These are phyloP conservation scores for Phytoseiulus persimilis DNA, from an alignment of 2,888 invertebrate species.

Conservation along the genomic window DNA sequence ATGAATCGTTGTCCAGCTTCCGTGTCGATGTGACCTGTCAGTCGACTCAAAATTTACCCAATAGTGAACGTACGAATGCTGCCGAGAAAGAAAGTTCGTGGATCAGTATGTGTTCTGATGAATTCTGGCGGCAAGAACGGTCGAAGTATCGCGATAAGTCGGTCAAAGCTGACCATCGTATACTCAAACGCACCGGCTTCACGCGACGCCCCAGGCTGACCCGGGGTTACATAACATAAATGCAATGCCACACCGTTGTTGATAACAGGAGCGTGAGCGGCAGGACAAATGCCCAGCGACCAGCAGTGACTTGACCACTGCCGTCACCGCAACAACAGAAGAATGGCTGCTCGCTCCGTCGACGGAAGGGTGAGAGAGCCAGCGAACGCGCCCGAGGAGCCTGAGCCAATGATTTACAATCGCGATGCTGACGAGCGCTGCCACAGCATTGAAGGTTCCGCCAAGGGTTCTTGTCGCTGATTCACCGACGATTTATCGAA, in stretches of 20 bases:
- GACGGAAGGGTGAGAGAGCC: neutral
- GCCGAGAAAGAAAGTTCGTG: neutral
- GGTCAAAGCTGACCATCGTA: neutral
- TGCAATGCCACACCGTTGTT: neutral
- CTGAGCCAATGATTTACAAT: neutral
- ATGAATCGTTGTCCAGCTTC: too few relatives aligned
- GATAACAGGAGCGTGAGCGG: neutral
- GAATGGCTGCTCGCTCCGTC: neutral
- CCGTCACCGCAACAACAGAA: neutral
- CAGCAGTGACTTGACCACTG: neutral
- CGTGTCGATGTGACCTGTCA: too few relatives aligned
- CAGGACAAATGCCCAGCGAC: neutral
- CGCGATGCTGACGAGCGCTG: neutral
- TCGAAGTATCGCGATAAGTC: neutral
- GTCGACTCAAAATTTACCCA: too few relatives aligned
- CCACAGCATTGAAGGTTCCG: neutral
- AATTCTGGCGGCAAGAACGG: neutral
- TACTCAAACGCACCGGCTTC: neutral
- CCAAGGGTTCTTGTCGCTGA: neutral
- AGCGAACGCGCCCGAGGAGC: neutral
- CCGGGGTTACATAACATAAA: neutral
- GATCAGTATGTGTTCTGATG: neutral
- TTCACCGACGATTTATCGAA: neutral
- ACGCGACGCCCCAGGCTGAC: neutral
- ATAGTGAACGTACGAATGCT: neutral